Base-by-base conservation (phyloP, 2,888 invertebrate genomes). In the Eristalinus sepulchralis region DNA sequence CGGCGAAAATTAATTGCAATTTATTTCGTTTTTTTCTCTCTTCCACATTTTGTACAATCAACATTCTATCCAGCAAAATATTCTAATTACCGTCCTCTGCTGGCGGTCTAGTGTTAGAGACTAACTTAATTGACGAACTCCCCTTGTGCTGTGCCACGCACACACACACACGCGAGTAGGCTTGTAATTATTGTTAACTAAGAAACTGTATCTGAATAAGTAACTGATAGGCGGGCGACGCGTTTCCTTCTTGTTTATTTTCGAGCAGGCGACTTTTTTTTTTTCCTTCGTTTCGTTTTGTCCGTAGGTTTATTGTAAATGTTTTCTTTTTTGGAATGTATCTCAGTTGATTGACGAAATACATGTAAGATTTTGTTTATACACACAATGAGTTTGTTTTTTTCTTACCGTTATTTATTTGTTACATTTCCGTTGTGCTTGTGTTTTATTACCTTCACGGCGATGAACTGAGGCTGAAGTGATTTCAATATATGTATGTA, bases 171-270 rank as follows among this genome's bases (percentile, higher is more conserved):
- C 79, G 77, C 77, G 82, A 79, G 24, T 83, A 83, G 78, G 82
- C 82, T 83, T 86, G 86, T 86, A 86, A 86, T 86, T 86, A 86
- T 79, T 79, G 86, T 83, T 86, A 82, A 86, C 77, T 78, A 81
- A 80, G 76, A 80, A 67, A 85, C 81, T 77, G 59, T 75, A 78
- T 70, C 75, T 83, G 64, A 79, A 64, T 84, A 81, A 80, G 80
- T 22, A 81, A 76, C 62, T 34, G 62, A 71, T 66, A 47, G 57
- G 66, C 47, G 70, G 70, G 71, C 33, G 71, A 47, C 17, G 34
- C 63, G 33, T 27, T 36, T 39, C 64, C 60, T 64, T 68, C 62
- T 55, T 70, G 39, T 76, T 31, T 27, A 57, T 78, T 20, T 72
- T 71, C 67, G 53, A 72, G 59, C 66, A 33, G 64, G 62, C 60